A percentile compares a stretch with the other conserved stretches of the same genome.
These are phyloP conservation scores for Toxotes lorentzi DNA, from an alignment of 2,797 vertebrate genomes.

Conservation along the genomic window DNA sequence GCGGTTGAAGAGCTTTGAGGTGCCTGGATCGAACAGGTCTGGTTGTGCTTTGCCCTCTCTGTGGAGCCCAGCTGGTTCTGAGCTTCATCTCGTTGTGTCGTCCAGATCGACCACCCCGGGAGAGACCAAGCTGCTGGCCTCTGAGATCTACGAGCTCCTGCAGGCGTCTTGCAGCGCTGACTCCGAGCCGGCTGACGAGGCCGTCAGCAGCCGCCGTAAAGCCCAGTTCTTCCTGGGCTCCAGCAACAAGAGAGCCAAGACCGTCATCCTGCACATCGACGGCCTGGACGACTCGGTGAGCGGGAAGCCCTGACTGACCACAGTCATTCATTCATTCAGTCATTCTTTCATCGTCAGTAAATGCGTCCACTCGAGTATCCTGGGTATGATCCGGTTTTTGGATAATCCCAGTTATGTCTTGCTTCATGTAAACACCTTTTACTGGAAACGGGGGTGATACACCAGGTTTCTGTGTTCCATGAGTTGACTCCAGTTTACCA, in stretches of 20 bases:
- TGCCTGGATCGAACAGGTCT: too few species aligned
- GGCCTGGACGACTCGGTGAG: slow-evolving; percentile 94
- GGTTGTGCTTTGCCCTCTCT: too few species aligned
- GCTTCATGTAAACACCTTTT: too few species aligned
- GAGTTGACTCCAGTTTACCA: too few species aligned
- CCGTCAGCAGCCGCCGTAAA: slow-evolving; percentile 87
- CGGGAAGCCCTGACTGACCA: fast-evolving
- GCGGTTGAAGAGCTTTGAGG: too few species aligned
- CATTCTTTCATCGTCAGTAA: too few species aligned
- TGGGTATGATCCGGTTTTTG: neutral
- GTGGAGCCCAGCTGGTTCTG: too few species aligned
- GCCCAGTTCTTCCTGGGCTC: slow-evolving; percentile 94
- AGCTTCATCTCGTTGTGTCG: fast-evolving
- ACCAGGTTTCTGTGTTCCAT: too few species aligned
- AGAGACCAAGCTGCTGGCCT: slow-evolving; percentile 92
- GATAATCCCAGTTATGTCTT: neutral
- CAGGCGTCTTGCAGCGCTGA: slow-evolving; percentile 83
- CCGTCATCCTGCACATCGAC: slow-evolving; percentile 92
- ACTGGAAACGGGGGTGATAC: too few species aligned
- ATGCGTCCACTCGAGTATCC: neutral
- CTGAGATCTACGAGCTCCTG: slow-evolving; percentile 92
- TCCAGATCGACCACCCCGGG: slow-evolving; percentile 92
- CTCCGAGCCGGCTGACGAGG: slow-evolving; percentile 78
- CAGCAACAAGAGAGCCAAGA: slow-evolving; percentile 95
- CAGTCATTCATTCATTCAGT: neutral